Base-by-base conservation (phyloP, 2,797 vertebrate genomes). In the Brotula barbata region DNA sequence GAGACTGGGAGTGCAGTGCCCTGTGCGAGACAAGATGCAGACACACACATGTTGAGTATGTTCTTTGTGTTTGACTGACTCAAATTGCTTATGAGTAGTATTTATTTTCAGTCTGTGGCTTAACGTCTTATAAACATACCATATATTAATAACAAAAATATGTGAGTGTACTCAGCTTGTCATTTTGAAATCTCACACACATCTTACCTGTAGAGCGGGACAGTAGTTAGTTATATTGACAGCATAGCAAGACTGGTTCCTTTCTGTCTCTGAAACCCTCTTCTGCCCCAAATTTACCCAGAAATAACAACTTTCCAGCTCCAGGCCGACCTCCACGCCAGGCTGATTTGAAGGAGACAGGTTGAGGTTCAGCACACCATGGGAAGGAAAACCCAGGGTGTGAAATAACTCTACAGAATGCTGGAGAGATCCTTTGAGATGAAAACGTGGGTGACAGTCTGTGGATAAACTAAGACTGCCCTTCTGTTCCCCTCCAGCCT, bases 161-260 rank as follows among this genome's bases (percentile, higher is more conserved):
- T 48, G 7, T 36, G 0, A 0, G 39, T 58, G 66, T 49, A 17
- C n/a, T 52, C 19, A 45, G 22, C 19, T n/a, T 23, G 46, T 46
- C 10, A 36, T 34, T 16, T 23, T 17, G 7, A 42, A 19, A 39
- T 7, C 3, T 7, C 3, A 4, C 21, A 50, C 6, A 41, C 1
- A 57, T 40, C 34, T 83, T 80, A 94, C 93, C 90, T 92, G 87
- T 16, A 94, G 67, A 15, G 31, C 20, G 23, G 69, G n/a, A 8
- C 93, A 94, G 62, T 85, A 85, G 83, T 81, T 92, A 55, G 64
- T 86, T 39, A 92, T 52, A 60, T 86, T 88, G 13, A 90, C 67
- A 1, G 63, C 16, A 69, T 91, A 93, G 47, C 76, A 75, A 31
- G 85, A 68, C 44, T 9, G 39, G 6, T 68, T 48, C 34, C 49